Evolutionary conservation across 92 coral and sea anemone genomes (phyloP).

Genomic region (Metridium senile): DNA sequence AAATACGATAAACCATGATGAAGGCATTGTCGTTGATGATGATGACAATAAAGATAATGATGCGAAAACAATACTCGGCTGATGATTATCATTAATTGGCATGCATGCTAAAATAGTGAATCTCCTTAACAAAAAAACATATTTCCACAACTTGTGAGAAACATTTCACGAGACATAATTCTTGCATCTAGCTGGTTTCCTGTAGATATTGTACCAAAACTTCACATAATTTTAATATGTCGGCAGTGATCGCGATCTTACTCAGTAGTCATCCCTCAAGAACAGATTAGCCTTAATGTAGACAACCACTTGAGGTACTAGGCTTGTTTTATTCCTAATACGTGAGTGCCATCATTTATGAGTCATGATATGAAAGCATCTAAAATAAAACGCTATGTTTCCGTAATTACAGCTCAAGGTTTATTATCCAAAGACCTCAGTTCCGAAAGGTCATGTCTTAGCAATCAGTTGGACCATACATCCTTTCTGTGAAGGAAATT

Average conservation of each 20-base stretch:
- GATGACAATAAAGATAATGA: no score
- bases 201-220: no score
- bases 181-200: no score
- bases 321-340: background rate
- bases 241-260: background rate
- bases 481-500: background rate
- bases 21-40: no score
- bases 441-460: conserved; percentile 21
- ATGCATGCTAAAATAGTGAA: no score
- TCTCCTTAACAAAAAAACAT: no score
- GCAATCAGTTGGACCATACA: background rate
- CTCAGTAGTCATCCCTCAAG: background rate
- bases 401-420: background rate
- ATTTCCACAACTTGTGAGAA: no score
- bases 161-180: no score
- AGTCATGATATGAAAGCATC: background rate
- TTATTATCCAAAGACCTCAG: background rate
- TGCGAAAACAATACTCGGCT: no score
- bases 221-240: background rate
- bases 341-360: background rate
- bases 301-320: background rate
- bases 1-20: no score
- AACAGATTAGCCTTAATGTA: background rate
- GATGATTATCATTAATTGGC: no score
- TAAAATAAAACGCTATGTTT: background rate